Base-by-base conservation (phyloP, 2,888 invertebrate species). In the Drosophila leonis region DNA sequence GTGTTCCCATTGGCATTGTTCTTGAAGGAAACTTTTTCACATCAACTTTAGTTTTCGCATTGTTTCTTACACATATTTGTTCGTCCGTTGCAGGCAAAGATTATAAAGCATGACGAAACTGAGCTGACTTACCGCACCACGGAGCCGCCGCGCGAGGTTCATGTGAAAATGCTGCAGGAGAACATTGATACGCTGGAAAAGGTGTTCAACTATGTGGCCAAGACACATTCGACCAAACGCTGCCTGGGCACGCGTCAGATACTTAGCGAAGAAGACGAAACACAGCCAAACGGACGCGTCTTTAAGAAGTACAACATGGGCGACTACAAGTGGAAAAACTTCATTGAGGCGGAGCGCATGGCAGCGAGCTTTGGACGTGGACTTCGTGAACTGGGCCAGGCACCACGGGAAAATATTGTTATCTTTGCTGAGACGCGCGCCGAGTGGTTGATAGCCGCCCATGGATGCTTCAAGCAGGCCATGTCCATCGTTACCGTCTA, bases 271-370 rank as follows among this genome's bases (percentile, higher is more conserved):
- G 98, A 98, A 92, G 98, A 99, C 91, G 99, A 99, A 92, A 94
- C 96, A 15, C 99, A 99, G 92, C 96, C 97, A 1, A 98, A 98
- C 91, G 99, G 99, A 54, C 95, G 98, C 78, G 95, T 98, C 56
- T 99, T 99, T 92, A 98, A 98, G 93, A 99, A 99, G 96, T 97
- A 97, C 93, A 96, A 97, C 88, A 95, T 98, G 95, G 99, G 98
- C 57, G 96, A 97, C 42, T 99, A 99, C 94, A 94, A 95, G 84
- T 99, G 99, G 98, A 96, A 96, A 78, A 95, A 96, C 7, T 98
- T 95, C 93, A 93, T 94, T 35, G 97, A 97, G 82, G 95, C 91
- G 81, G 96, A 97, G 90, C 93, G 94, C n/a, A 94, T 96, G 91
- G 96, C 98, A 6, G 93, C 94, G 0, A 94, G 95, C 83, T 96